Evolutionary conservation across 2,888 invertebrate species (phyloP), one percentile per base, ranked within the genome.

Genomic region (Smittia aterrima): DNA sequence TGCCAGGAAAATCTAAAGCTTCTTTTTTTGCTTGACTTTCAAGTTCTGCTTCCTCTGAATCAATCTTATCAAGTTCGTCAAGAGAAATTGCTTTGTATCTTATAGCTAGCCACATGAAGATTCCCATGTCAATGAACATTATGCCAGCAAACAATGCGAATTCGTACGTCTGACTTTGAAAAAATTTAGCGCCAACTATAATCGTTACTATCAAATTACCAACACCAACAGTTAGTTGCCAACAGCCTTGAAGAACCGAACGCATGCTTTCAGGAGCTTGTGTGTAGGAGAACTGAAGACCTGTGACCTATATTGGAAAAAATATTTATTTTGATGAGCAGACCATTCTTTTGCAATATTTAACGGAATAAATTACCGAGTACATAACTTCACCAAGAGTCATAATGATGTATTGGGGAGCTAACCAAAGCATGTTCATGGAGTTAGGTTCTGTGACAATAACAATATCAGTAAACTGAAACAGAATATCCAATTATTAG

Each of bases 151-250:
- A 98, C 25, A 97, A 84, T 85, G 95, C 91, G 83, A 96, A 95
- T 80, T 96, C 95, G 77, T 87, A 87, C 75, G 92, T 90, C 92
- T 96, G 87, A n/a, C 87, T 87, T 0, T 90, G 86, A 80, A 96
- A 90, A 75, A 92, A 85, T 76, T 89, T 87, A 9, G 88, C 86
- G 80, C 94, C 91, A 95, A 93, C 27, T 16, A 98, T 89, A 68
- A 96, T 88, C 38, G 96, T 90, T 0, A 98, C 97, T 74, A 99
- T 90, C 2, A 98, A 83, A 83, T 98, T 98, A 53, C 98, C 98
- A 79, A 97, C 87, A 0, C 97, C 95, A 0, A 93, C 92, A 0
- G 97, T 96, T 74, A 98, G 83, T n/a, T 38, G 3, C 95, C 97
- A 98, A 4, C 90, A 88, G 0, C 98, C 95, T 82, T 93, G 92